A percentile compares a stretch with the other conserved stretches of the same genome.
Conservation (phyloP, 1,140 invertebrate species). For the Hypothenemus hampei region DNA sequence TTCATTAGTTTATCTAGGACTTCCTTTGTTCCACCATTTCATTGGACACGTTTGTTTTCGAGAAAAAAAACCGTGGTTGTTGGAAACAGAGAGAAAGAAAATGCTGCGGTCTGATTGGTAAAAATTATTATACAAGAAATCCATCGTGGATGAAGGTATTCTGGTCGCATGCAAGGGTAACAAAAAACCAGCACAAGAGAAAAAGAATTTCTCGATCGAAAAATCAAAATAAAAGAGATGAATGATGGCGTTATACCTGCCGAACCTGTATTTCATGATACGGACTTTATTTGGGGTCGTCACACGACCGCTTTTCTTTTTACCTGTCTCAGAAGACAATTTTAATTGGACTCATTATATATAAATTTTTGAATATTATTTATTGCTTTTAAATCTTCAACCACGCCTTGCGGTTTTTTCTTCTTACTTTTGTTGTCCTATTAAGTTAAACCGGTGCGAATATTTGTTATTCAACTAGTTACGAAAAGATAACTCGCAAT, state of each 20-base stretch:
- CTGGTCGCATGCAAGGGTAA: conserved; percentile 38
- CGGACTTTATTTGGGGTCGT: conserved; percentile 34
- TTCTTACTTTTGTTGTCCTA: background rate
- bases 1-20: too few species aligned
- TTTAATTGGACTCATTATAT: conserved; percentile 20
- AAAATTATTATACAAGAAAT: conserved; percentile 39
- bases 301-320: conserved; percentile 27
- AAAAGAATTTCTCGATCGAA: conserved; percentile 33
- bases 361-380: conserved; percentile 15
- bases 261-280: conserved; percentile 35
- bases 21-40: too few species aligned
- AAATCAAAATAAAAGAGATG: conserved; percentile 47
- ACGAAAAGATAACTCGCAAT: conserved; percentile 2
- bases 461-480: conserved; percentile 5
- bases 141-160: conserved; percentile 39
- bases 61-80: too few species aligned
- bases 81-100: too few species aligned
- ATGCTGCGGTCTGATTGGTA: conserved; percentile 27
- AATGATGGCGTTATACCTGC: conserved; percentile 41
- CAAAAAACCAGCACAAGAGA: conserved; percentile 32
- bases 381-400: conserved; percentile 1
- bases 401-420: background rate
- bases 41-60: too few species aligned
- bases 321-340: conserved; percentile 11
- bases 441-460: too few species aligned